Base-by-base conservation (phyloP, 2,888 invertebrate species). In the Brassicogethes aeneus region DNA sequence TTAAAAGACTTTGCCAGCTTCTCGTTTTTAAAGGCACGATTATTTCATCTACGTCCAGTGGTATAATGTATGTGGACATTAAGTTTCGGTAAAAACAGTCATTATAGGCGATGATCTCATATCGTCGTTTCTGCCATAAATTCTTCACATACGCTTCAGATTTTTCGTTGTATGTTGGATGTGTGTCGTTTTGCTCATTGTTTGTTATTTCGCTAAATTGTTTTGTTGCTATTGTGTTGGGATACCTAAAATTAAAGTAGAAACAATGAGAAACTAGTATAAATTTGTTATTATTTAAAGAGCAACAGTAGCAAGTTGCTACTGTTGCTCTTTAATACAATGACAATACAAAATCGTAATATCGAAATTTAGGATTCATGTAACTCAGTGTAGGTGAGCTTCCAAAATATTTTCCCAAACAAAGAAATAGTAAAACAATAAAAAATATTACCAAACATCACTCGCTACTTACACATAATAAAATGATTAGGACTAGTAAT, bases 1-100 rank as follows among this genome's bases (percentile, higher is more conserved):
- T 55, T 30, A 84, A 53, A 48, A 85, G 59, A 42, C 73, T 70
- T 30, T 68, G 59, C 78, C 82, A 82, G 16, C 71, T 77, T 35
- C 68, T 59, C 15, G 72, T 71, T 47, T 70, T 65, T 59, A 76
- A 74, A 13, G 85, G 85, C 39, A 85, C 70, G 41, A 86, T 73
- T 36, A 84, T 70, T 69, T 86, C 85, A 61, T 86, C 85, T 34
- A 83, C 71, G 60, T 86, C 85, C 51, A 85, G 65, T 7, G 85
- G 82, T 16, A 85, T 68, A 13, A 84, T 68, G 59, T 71, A 82
- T 53, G 77, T 72, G 30, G 81, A 80, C 47, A 73, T 67, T 38
- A 84, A 66, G 66, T 82, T 82, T 60, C 82, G 74, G 62, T 86
- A 85, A 43, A 85, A 73, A 59, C 85, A 86, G 61, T 85, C 84